Conservation (phyloP, 2,797 vertebrate species). For the Tenualosa thibaudeaui region DNA sequence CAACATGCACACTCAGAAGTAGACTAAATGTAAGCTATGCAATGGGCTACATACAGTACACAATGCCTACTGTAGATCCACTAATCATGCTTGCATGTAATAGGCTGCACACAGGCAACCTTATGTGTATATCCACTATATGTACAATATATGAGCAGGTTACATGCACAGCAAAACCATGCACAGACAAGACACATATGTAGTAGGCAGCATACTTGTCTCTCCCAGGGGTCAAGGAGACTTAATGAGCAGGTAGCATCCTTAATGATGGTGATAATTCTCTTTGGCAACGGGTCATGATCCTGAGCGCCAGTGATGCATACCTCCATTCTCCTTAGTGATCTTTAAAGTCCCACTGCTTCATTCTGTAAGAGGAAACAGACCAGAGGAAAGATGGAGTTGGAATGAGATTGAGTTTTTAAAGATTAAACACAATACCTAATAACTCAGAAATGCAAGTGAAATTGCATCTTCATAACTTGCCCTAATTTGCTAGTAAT, state of each 20-base stretch:
- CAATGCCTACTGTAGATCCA: too few species aligned
- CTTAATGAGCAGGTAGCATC: neutral
- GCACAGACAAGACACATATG: neutral
- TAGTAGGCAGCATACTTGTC: neutral
- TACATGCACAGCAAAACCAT: neutral
- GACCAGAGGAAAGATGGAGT: neutral
- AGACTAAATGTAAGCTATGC: too few species aligned
- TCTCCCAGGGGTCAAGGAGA: neutral
- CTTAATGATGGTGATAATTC: neutral
- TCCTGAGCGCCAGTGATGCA: neutral
- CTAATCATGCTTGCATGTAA: too few species aligned
- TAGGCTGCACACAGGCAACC: too few species aligned
- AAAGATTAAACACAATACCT: neutral
- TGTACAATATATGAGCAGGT: neutral
- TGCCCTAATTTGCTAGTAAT: neutral
- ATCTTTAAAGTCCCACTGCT: neutral
- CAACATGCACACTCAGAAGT: neutral
- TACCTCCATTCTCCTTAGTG: neutral
- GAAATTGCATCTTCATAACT: neutral
- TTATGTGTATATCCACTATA: neutral
- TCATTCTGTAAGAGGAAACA: neutral
- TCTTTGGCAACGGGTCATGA: neutral
- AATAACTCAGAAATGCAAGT: neutral
- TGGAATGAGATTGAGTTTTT: neutral
- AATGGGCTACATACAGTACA: too few species aligned